phyloP scores from a whole-genome alignment of 2,113 vertebrate genomes.

The Sinocyclocheilus anophthalmus region DNA sequence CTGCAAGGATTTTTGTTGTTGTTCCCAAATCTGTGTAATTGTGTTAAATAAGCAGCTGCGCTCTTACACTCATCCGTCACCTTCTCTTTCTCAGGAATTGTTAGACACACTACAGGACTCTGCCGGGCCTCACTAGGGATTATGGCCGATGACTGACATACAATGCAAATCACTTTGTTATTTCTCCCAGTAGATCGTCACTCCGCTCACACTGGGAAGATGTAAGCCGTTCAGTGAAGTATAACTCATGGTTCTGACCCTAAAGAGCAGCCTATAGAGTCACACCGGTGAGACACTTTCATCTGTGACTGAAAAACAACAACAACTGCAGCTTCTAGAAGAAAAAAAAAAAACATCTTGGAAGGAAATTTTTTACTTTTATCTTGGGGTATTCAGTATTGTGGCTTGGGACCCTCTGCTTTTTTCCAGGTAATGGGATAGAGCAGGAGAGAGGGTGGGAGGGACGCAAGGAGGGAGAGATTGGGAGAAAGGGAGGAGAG shows the following conservation, averaged over 20 bases:
- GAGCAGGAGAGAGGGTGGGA: conserved; percentile 39
- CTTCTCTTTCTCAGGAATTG: background rate
- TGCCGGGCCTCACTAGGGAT: conserved; percentile 24
- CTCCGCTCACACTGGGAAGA: conserved; percentile 2
- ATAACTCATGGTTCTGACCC: background rate
- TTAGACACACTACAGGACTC: conserved; percentile 23
- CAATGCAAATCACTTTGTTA: conserved; percentile 53
- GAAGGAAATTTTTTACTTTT: conserved; percentile 34
- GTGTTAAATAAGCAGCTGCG: background rate
- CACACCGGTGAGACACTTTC: background rate
- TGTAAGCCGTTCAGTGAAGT: background rate
- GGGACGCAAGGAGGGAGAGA: conserved; percentile 37
- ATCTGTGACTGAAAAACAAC: conserved; percentile 7
- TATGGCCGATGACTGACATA: conserved; percentile 42
- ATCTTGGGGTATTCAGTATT: conserved; percentile 54
- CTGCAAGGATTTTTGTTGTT: background rate
- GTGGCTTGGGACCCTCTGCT: conserved; percentile 45
- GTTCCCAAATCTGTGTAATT: background rate
- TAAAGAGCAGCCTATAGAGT: conserved; percentile 5
- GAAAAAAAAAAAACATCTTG: background rate
- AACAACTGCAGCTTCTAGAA: conserved; percentile 31
- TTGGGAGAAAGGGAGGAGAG: conserved; percentile 39
- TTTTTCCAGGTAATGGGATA: conserved; percentile 58
- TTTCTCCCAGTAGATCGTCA: conserved; percentile 29
- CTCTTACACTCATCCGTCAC: background rate